Evolutionary conservation across 2,888 invertebrate species (phyloP).

Genomic region (Leptarthrus brevirostris): DNA sequence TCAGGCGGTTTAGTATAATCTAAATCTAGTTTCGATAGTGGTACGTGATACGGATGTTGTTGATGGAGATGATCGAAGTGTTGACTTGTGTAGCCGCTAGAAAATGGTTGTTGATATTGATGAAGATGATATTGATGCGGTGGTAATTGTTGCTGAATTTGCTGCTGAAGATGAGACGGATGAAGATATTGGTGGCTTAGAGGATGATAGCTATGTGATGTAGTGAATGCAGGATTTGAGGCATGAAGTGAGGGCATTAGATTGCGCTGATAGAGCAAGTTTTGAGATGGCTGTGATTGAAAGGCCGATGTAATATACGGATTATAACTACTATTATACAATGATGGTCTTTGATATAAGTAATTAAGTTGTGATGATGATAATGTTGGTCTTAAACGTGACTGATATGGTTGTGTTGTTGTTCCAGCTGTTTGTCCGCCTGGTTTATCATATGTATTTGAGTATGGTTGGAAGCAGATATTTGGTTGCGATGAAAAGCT

Average conservation of each 20-base stretch:
- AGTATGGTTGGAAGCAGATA: conserved; percentile 65
- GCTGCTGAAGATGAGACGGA: conserved; percentile 56
- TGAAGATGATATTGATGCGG: conserved; percentile 54
- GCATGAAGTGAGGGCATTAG: conserved; percentile 54
- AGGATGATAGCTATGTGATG: conserved; percentile 60
- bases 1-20: conserved; percentile 67
- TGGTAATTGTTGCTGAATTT: conserved; percentile 63
- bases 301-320: conserved; percentile 44
- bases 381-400: conserved; percentile 63
- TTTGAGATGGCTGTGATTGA: conserved; percentile 50
- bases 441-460: conserved; percentile 56
- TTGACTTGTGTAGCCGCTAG: conserved; percentile 59
- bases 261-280: conserved; percentile 47
- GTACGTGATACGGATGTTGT: conserved; percentile 59
- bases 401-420: conserved; percentile 51
- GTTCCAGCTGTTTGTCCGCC: conserved; percentile 56
- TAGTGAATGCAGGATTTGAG: conserved; percentile 58
- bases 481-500: conserved; percentile 67
- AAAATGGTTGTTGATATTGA: conserved; percentile 62
- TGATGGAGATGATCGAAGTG: conserved; percentile 58
- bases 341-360: conserved; percentile 50
- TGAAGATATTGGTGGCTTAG: conserved; percentile 57
- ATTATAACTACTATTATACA: conserved; percentile 52
- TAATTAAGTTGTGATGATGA: conserved; percentile 64
- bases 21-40: conserved; percentile 68